A percentile compares a stretch with the other conserved stretches of the same genome.
These are phyloP conservation scores for Drosophila nebulosa DNA, from an alignment of 1,140 invertebrate genomes.

Conservation along the genomic window DNA sequence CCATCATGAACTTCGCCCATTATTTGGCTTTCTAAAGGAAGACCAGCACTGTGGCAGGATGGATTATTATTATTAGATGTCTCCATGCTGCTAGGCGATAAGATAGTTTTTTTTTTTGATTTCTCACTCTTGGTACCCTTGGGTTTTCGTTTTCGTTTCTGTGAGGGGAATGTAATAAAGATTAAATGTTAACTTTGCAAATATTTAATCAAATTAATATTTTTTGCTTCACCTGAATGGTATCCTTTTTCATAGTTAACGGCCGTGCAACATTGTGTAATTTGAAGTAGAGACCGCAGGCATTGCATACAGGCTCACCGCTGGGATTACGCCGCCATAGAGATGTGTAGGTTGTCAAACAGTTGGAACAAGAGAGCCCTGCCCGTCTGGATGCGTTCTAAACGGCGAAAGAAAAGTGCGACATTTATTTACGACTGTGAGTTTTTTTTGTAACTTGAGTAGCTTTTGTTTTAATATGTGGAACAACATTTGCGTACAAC, in stretches of 20 bases:
- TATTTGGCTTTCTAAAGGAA: conserved; percentile 28
- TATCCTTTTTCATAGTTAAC: conserved; percentile 97
- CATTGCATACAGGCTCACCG: conserved; percentile 96
- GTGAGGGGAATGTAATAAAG: neutral
- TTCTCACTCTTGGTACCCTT: conserved; percentile 83
- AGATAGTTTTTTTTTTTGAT: conserved; percentile 47
- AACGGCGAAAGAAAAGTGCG: neutral
- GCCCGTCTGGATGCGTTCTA: conserved; percentile 84
- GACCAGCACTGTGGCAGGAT: conserved; percentile 29
- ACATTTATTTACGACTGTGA: conserved; percentile 1
- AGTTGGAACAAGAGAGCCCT: conserved; percentile 95
- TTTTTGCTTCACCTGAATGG: conserved; percentile 86
- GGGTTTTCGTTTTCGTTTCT: conserved; percentile 95
- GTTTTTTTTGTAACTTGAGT: neutral
- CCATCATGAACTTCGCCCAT: conserved; percentile 49
- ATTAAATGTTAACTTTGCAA: conserved; percentile 39
- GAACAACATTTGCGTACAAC: conserved; percentile 57
- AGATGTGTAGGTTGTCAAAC: conserved; percentile 91
- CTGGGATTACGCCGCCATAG: conserved; percentile 93
- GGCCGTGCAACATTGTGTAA: conserved; percentile 94
- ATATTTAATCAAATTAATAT: neutral
- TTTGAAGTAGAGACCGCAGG: conserved; percentile 96
- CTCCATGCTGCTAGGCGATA: conserved; percentile 21
- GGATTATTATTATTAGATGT: conserved; percentile 22
- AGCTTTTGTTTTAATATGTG: conserved; percentile 58